Base-by-base conservation (phyloP, 2,797 vertebrate species). In the Hypotaenidia okinawae region DNA sequence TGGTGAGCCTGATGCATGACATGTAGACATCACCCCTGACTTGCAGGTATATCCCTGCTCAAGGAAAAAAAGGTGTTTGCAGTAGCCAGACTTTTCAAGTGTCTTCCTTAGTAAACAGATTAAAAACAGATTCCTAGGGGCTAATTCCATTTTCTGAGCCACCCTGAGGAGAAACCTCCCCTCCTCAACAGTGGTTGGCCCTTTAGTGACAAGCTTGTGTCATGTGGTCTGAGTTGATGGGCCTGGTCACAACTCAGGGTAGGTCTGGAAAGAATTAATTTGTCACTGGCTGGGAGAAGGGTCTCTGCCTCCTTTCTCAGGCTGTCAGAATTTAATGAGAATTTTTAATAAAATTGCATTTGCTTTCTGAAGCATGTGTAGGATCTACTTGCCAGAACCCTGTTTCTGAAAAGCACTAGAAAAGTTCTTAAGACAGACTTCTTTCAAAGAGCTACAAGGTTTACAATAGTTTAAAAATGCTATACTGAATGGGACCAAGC, bases 41-140 rank as follows among this genome's bases (percentile, higher is more conserved):
- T 69, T 76, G 37, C 23, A 82, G 25, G 15, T 78, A 7, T 52
- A 57, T 5, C 28, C 14, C 3, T 0, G 0, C 15, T 41, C 11
- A 73, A 63, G 22, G 17, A 66, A 89, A 75, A 17, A 45, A 83
- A 14, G 14, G 7, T 1, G 6, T 35, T 83, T 55, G 8, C 23
- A 63, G 16, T n/a, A 37, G 17, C 21, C 43, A 70, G 13, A 57
- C 24, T 33, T 41, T 37, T 37, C 52, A 70, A 52, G 5, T 1
- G 27, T 88, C 49, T 9, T 66, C 13, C 28, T 67, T 5, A 23
- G 32, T 27, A 59, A 80, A 74, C 0, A 64, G 14, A 74, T 61
- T 33, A 43, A 83, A 52, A 76, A n/a, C 19, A 45, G 28, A 57
- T 37, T 84, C 73, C 32, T 59, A 33, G 52, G 28, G 7, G 18